These are phyloP conservation scores for Styela clava DNA, from an alignment of 23 tunicate genomes.

Conservation along the genomic window DNA sequence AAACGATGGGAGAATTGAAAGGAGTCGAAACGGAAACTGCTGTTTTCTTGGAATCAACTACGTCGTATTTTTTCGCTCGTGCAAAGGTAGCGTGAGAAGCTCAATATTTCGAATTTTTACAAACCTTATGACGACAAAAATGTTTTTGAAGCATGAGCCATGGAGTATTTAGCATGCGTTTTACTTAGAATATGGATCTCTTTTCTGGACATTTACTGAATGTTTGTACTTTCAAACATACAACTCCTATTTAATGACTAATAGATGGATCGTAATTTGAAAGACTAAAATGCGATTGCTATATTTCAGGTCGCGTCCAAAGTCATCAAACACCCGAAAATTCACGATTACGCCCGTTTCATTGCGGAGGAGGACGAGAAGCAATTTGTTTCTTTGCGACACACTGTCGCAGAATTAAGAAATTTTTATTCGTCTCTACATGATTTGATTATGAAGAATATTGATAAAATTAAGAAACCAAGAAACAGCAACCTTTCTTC, in stretches of 20 bases:
- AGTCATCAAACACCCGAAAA: constrained; percentile 50
- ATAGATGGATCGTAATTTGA: no score
- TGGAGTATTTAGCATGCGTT: no score
- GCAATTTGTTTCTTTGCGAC: constrained; percentile 58
- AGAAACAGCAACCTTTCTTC: constrained; percentile 14
- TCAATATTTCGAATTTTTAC: no score
- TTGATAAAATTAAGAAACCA: constrained; percentile 72
- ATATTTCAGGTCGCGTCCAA: constrained; percentile 38
- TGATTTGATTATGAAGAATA: constrained; percentile 63
- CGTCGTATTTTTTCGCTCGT: constrained; percentile 43
- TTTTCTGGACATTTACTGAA: no score
- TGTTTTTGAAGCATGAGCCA: no score
- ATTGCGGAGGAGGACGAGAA: constrained; percentile 74
- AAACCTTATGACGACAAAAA: no score
- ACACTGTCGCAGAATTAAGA: constrained; percentile 56
- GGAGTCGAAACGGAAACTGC: constrained; percentile 65
- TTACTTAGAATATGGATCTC: no score
- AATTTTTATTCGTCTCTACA: constrained; percentile 73
- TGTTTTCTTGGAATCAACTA: constrained; percentile 30
- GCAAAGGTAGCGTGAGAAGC: constrained; percentile 89
- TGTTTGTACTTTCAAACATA: no score
- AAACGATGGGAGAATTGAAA: constrained; percentile 56
- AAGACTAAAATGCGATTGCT: no score
- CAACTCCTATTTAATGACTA: no score
- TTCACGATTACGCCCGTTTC: constrained; percentile 57